Evolutionary conservation across 2,888 invertebrate genomes (phyloP), one percentile per base, ranked within the genome.

Genomic region (Temnothorax unifasciatus): DNA sequence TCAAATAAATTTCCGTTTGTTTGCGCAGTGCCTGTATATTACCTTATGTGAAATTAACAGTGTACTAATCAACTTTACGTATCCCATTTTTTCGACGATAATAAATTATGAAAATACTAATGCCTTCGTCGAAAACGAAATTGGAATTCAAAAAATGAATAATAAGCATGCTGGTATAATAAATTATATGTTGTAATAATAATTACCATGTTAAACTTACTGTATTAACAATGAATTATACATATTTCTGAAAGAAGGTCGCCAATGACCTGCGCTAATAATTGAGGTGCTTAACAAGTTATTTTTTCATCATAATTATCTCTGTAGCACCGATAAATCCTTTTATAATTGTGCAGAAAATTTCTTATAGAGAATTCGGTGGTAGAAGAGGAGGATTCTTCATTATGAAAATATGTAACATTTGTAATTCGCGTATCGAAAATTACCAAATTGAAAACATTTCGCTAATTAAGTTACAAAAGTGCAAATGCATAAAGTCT

Each of bases 401-500:
- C 15, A 63, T 66, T 41, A 15, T 15, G 13, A 29, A 79, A 79
- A 21, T 69, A 57, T 47, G 34, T 57, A 66, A 69, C 25, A 11
- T 21, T 69, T n/a, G 25, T 41, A 79, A 57, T 18, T 57, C 15
- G 21, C n/a, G 18, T 34, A 44, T 34, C 8, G 18, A 47, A 71
- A 79, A 59, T 47, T 47, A 2, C 8, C 11, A 11, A 57, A 13
- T 11, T 34, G 18, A 57, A 44, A 38, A 38, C 11, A 79, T 79
- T 59, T 71, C 18, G 18, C 3, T 59, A 69, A 79, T 79, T 79
- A 69, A 57, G 4, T 57, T 34, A 13, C 34, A 1, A 71, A 71
- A 59, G 47, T 47, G 57, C 11, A 69, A 79, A 79, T 59, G 21
- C 13, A 47, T 59, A 79, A 71, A 79, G 69, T 4, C 13, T 68